Conservation (phyloP, 2,113 vertebrate genomes). For the Phaethon lepturus region DNA sequence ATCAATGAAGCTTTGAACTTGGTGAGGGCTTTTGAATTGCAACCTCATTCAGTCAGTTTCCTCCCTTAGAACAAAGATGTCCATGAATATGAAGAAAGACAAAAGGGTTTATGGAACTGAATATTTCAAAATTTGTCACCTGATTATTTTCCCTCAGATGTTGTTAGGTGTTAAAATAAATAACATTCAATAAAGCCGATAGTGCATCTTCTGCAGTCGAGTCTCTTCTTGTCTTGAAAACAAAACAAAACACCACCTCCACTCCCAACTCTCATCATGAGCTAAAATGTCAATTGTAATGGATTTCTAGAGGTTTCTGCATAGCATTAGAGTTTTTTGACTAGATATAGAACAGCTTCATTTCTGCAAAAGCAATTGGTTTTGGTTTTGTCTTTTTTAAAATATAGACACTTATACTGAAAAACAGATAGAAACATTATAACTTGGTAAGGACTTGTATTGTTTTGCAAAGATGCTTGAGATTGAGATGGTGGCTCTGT, state of each 20-base stretch:
- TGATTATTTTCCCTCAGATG: neutral
- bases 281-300: neutral
- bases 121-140: neutral
- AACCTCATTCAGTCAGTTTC: constrained; percentile 20
- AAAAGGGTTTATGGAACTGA: neutral
- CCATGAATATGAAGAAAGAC: neutral
- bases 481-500: neutral
- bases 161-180: neutral
- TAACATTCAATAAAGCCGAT: neutral
- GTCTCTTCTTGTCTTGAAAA: neutral
- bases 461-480: neutral
- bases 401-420: neutral
- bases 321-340: neutral
- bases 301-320: neutral
- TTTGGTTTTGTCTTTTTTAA: neutral
- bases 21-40: neutral
- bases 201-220: neutral
- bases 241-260: neutral
- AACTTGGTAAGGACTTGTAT: neutral
- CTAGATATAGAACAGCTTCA: neutral
- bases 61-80: neutral
- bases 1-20: neutral
- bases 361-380: neutral
- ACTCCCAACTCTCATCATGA: neutral
- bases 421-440: neutral